Base-by-base conservation (phyloP, 2,888 invertebrate genomes). In the Ectropis crepuscularia region DNA sequence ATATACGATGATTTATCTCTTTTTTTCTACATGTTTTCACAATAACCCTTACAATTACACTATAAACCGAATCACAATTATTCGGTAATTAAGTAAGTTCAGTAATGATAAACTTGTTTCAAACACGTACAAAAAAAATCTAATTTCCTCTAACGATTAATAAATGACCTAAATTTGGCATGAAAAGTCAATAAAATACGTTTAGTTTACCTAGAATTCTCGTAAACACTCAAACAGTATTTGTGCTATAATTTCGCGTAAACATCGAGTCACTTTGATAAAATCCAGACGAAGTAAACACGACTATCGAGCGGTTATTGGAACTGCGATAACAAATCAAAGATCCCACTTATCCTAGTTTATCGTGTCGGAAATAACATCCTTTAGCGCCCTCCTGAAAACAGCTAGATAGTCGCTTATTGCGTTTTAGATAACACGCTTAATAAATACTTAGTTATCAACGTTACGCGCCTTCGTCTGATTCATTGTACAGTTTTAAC, bases 291-390 rank as follows among this genome's bases (percentile, higher is more conserved):
- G 46, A 16, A 53, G 57, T 57, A 61, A 59, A 57, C 54, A 49
- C 47, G 61, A 55, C 45, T 65, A 72, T 67, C 67, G 67, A 59
- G 50, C 12, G 59, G 42, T 64, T 74, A 65, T 73, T 70, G 67
- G 70, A 69, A 73, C 61, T 67, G 37, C 58, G 79, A 79, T 81
- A 80, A 72, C 70, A 63, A 72, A 78, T 76, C 69, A 73, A 72
- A 64, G 67, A 63, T 65, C 64, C 62, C 42, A 49, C 67, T 72
- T 61, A 70, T 50, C 60, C 51, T 54, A n/a, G 63, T 72, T 76
- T 69, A 64, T 59, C 48, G 46, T 60, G 49, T 36, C 37, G n/a
- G 37, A 53, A 43, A 43, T 51, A 41, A 9, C 38, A 11, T 38
- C 16, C 16, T 28, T 46, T 48, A 41, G 16, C 16, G 16, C 41